These are phyloP conservation scores for Calyptommatus sinebrachiatus DNA, from an alignment of 2,113 vertebrate species.

Conservation along the genomic window DNA sequence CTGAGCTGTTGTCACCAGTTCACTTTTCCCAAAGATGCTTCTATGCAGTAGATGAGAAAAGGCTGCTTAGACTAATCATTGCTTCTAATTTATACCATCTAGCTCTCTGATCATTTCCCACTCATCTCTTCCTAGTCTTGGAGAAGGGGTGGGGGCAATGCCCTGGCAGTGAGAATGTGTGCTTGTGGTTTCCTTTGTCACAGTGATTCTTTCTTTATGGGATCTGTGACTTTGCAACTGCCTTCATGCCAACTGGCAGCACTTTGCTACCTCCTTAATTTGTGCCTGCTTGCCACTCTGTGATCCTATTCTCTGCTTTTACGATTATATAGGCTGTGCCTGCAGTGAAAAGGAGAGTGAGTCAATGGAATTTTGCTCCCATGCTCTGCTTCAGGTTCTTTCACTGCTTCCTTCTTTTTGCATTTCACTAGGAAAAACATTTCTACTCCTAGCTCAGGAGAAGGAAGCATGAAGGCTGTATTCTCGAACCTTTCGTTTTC, in stretches of 20 bases:
- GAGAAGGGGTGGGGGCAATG: not conserved
- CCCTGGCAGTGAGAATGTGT: not conserved
- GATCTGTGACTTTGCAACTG: not conserved
- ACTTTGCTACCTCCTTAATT: not conserved
- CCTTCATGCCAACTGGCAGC: not conserved
- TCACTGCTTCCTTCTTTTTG: too few relatives aligned
- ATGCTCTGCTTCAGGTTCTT: too few relatives aligned
- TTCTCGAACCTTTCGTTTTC: too few relatives aligned
- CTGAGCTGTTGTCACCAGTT: not conserved
- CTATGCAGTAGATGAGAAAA: not conserved
- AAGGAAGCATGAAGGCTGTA: too few relatives aligned
- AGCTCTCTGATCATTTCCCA: not conserved
- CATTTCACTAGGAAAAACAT: too few relatives aligned
- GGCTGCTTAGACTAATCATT: conserved; percentile 9
- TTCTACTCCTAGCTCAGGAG: too few relatives aligned
- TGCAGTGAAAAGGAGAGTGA: not conserved
- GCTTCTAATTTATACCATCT: not conserved
- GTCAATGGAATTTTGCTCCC: not conserved
- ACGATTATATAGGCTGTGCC: not conserved
- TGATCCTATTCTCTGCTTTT: not conserved
- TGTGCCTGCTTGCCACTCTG: not conserved
- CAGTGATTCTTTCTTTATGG: not conserved
- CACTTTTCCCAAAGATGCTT: not conserved
- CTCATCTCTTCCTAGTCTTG: not conserved
- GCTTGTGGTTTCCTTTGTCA: not conserved